Base-by-base conservation (phyloP, 2,888 invertebrate species). In the Metacarcinus magister region DNA sequence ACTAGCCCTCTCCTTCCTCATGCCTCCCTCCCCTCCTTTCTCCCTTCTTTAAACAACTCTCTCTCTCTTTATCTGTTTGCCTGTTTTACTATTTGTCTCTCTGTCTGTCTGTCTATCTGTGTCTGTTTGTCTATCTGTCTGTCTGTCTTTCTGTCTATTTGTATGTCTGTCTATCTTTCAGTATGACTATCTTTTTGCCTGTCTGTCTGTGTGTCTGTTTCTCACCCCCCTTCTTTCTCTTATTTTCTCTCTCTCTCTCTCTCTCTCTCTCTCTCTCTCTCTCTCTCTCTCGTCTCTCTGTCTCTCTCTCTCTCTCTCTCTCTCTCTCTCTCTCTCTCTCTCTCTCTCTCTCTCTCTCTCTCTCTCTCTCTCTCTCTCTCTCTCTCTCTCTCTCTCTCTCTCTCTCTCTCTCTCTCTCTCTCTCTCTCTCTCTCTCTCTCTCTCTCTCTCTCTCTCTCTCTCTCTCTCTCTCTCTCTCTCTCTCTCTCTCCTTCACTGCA, bases 391-490 rank as follows among this genome's bases (percentile, higher is more conserved):
- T 46, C 43, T 91, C 91, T 46, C 43, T 91, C 91, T 46, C 43
- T 91, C 91, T 46, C 43, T 91, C 91, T 46, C 43, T 91, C 91
- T 46, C 43, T 91, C 91, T 46, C 43, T 91, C 91, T 46, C 46
- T 91, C 91, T 46, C 43, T 91, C 91, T 46, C 43, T 91, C 91
- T 46, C 43, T 91, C 91, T 46, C 43, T 91, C 91, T 46, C 43
- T 91, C 91, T 46, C 46, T 91, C 91, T 46, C 46, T 91, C 91
- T 46, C 43, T 91, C 91, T 46, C 43, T 91, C 91, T 46, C 43
- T 91, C 91, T 46, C 43, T 91, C 91, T 91, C 91, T 91, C 46
- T 91, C 91, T 91, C 91, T 91, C 91, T 91, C 91, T 91, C 91
- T 91, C 91, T 91, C 91, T 91, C 91, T 91, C 91, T 44, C 91